phyloP scores from a whole-genome alignment of 2,113 vertebrate species.

The Phylloscopus trochilus region DNA sequence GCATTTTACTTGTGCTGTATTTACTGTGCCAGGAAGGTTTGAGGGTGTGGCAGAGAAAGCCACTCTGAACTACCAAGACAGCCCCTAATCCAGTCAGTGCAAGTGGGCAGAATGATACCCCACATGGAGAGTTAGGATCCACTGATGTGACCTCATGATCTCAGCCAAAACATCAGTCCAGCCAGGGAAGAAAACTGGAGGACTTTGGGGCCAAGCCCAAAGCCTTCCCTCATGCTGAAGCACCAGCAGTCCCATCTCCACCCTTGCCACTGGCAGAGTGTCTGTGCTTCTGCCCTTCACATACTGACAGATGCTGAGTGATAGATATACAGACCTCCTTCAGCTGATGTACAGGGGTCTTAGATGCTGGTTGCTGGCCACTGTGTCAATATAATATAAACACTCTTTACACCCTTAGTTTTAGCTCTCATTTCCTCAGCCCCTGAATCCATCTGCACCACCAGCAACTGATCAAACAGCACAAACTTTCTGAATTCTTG shows the following conservation, averaged over 20 bases:
- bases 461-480: background rate
- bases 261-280: background rate
- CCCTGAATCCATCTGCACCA: background rate
- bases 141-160: background rate
- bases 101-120: accelerated
- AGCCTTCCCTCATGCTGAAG: background rate
- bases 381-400: background rate
- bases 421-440: background rate
- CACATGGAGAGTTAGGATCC: accelerated
- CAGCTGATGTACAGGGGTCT: background rate
- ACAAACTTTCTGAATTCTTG: slow-evolving; percentile 28
- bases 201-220: background rate
- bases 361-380: background rate
- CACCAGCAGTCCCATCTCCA: background rate
- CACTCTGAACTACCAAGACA: background rate
- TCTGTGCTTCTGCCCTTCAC: background rate
- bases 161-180: background rate
- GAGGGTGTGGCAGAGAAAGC: background rate
- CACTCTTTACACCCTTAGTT: background rate
- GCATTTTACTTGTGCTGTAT: background rate
- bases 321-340: background rate
- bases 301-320: background rate
- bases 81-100: accelerated
- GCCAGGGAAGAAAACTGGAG: background rate
- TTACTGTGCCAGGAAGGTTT: background rate